Base-by-base conservation (phyloP, 2,113 vertebrate species). In the Atractosteus spatula region DNA sequence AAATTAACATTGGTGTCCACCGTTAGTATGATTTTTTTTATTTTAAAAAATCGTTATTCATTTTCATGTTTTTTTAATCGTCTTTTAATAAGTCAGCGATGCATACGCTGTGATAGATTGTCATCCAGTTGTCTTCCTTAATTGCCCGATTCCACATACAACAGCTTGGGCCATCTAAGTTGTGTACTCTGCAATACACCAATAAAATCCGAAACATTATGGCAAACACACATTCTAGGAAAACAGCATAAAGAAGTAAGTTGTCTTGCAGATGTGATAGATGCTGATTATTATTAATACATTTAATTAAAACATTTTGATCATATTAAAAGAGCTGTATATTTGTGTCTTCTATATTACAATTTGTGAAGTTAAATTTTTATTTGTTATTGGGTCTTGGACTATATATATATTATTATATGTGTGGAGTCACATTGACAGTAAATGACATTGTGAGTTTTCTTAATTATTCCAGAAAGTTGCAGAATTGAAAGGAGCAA, bases 191-290 rank as follows among this genome's bases (percentile, higher is more conserved):
- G 97, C 83, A 91, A 89, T 74, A 81, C 85, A 13, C 87, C 91
- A n/a, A 90, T 99, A 0, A 98, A 97, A 87, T 89, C 85, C 8
- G 95, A 98, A 44, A 87, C 96, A 4, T 87, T 99, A 76, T 99
- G 97, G 97, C 93, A 95, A 73, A 91, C 96, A 0, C 97, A 99
- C 62, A 84, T 91, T 55, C 92, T 98, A 57, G 95, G 97, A 6
- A 97, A 95, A 78, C 94, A 90, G 72, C 97, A 99, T 82, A 94
- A 95, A 8, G 96, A 97, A 85, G 89, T 91, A 70, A 87, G 87
- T 41, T 41, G n/a, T 14, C 61, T 0, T 29, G 29, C 29, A 29
- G 29, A 29, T 29, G 29, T 29, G 29, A 2, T 29, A 29, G 29
- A 29, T 29, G 29, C 1, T 29, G 2, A 29, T 29, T 29, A 29